Evolutionary conservation across 2,888 invertebrate species (phyloP).

Genomic region (Meganola albula): DNA sequence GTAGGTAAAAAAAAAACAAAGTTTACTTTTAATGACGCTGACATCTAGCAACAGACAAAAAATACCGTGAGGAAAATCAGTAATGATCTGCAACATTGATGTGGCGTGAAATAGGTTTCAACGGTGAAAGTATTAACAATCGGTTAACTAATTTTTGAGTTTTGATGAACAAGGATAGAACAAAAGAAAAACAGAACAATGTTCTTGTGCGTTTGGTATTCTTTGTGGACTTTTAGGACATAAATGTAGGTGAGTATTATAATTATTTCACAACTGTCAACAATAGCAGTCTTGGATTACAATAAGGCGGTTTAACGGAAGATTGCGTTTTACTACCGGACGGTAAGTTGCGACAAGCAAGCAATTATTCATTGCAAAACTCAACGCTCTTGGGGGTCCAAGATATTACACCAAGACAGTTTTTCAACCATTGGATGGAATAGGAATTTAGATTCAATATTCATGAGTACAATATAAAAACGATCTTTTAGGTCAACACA

Average conservation of each 20-base stretch:
- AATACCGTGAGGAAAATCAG: constrained; percentile 10
- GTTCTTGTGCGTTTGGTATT: constrained; percentile 33
- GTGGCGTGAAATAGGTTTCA: constrained; percentile 23
- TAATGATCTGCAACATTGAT: constrained; percentile 12
- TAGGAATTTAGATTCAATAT: no score
- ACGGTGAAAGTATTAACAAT: constrained; percentile 22
- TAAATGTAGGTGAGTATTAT: no score
- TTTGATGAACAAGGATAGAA: constrained; percentile 1
- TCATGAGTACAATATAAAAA: no score
- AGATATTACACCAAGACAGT: no score
- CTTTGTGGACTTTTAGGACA: constrained; percentile 38
- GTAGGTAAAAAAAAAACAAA: no score
- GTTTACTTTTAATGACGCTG: constrained; percentile 3
- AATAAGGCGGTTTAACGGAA: constrained; percentile 11
- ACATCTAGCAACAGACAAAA: no score
- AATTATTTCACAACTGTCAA: constrained; percentile 19
- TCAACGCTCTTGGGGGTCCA: no score
- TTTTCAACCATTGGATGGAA: no score
- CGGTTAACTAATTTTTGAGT: constrained; percentile 22
- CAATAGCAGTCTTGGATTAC: constrained; percentile 10
- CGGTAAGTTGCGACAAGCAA: no score
- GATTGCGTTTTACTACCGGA: constrained; percentile 9
- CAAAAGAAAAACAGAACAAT: constrained; percentile 19
- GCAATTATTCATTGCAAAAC: no score
- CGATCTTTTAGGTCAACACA: no score